phyloP scores from a whole-genome alignment of 1,140 invertebrate species.

The Streblospio benedicti region DNA sequence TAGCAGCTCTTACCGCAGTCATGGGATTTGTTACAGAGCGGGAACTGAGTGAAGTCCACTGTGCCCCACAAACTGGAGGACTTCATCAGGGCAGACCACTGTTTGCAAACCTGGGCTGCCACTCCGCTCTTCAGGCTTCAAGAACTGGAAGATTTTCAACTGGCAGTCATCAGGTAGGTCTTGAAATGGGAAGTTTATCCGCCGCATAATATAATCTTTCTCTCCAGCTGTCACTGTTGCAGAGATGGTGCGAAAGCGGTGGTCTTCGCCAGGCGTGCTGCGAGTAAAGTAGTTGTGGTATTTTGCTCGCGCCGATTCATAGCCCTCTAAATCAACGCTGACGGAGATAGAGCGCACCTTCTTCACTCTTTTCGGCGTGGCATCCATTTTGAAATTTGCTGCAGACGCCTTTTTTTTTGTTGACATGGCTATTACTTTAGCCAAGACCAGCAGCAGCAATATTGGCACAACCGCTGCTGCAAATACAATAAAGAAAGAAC shows the following conservation, averaged over 20 bases:
- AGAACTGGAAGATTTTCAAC: constrained; percentile 36
- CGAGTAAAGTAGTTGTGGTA: no score
- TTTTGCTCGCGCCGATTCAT: no score
- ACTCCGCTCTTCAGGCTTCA: constrained; percentile 30
- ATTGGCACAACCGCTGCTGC: no score
- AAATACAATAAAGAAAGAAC: no score
- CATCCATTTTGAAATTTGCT: no score
- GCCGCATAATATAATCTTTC: background rate
- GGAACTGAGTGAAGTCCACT: constrained; percentile 32
- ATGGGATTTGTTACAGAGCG: constrained; percentile 28
- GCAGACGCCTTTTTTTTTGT: no score
- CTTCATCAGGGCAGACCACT: constrained; percentile 29
- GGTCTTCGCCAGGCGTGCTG: no score
- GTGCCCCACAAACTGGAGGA: constrained; percentile 32
- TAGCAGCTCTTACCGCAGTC: constrained; percentile 27
- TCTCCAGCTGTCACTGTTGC: no score
- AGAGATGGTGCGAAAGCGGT: no score
- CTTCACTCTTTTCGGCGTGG: background rate
- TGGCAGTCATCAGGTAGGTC: constrained; percentile 34
- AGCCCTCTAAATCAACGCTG: background rate
- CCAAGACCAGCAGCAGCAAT: no score
- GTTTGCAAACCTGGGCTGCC: constrained; percentile 26
- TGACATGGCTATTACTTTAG: no score
- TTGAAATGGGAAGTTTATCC: constrained; percentile 35
- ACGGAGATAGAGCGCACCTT: background rate